Evolutionary conservation across 1,140 invertebrate genomes (phyloP).

Genomic region (Conus betulinus): DNA sequence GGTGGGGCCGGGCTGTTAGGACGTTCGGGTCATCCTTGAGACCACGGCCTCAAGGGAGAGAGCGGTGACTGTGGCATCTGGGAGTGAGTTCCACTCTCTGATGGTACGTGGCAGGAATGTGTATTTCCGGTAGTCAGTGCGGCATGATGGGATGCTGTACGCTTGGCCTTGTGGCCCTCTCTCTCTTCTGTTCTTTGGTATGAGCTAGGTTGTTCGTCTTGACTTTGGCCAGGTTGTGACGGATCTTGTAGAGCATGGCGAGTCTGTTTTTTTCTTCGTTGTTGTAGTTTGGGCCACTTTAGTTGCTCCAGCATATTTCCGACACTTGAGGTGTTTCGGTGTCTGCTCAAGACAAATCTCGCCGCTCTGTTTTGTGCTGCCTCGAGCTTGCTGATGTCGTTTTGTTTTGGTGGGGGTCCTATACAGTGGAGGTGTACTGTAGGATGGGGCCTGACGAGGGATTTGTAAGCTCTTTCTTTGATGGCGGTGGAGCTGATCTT

Average conservation of each 20-base stretch:
- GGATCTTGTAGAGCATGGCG: slow-evolving; percentile 33
- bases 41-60: too few relatives aligned
- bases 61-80: background rate
- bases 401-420: slow-evolving; percentile 32
- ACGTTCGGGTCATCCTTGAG: too few relatives aligned
- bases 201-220: background rate
- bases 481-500: slow-evolving; percentile 19
- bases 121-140: slow-evolving; percentile 32
- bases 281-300: too few relatives aligned
- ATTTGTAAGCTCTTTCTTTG: slow-evolving; percentile 17
- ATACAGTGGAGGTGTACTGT: slow-evolving; percentile 37
- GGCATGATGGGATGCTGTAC: background rate
- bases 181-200: too few relatives aligned
- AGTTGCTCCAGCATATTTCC: too few relatives aligned
- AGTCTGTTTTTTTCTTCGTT: slow-evolving; percentile 31
- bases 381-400: background rate
- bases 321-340: too few relatives aligned
- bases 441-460: slow-evolving; percentile 16
- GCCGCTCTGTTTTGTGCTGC: background rate
- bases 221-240: background rate
- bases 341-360: slow-evolving; percentile 12
- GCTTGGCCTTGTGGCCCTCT: too few relatives aligned
- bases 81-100: too few relatives aligned
- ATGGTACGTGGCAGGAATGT: background rate
- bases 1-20: too few relatives aligned